These are phyloP conservation scores for Cyrtodaria siliqua DNA, from an alignment of 2,888 invertebrate genomes.

Conservation along the genomic window DNA sequence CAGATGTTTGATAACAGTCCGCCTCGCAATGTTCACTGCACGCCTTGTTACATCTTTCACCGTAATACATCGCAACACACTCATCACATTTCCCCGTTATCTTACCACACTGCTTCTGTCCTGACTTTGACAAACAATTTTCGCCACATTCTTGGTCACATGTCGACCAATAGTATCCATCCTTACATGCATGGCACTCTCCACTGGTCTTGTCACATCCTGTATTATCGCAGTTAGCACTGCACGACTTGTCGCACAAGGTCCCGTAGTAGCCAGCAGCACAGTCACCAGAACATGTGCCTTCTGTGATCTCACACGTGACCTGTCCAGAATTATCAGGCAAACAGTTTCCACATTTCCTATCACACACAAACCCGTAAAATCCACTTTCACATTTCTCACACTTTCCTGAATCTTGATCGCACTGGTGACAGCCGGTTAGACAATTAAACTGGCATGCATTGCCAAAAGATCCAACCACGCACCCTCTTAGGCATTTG, in stretches of 20 bases:
- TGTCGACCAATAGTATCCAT: conserved; percentile 25
- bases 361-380: conserved; percentile 32
- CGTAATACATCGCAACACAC: neutral
- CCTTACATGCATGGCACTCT: conserved; percentile 14
- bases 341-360: neutral
- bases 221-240: conserved; percentile 9
- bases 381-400: conserved; percentile 22
- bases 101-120: neutral
- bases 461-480: conserved; percentile 18
- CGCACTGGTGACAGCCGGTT: neutral
- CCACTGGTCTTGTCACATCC: conserved; percentile 17
- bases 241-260: conserved; percentile 1
- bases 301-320: conserved; percentile 6
- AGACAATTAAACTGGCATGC: neutral
- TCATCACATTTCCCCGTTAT: neutral
- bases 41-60: neutral
- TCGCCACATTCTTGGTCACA: conserved; percentile 25
- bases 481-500: conserved; percentile 42
- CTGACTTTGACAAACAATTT: conserved; percentile 9
- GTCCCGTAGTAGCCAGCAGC: neutral
- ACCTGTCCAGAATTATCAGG: neutral
- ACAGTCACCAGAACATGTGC: conserved; percentile 19
- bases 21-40: neutral
- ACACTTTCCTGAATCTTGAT: conserved; percentile 6
- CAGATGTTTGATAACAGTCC: conserved; percentile 3